Base-by-base conservation (phyloP, 2,888 invertebrate genomes). In the Nephrotoma flavescens region DNA sequence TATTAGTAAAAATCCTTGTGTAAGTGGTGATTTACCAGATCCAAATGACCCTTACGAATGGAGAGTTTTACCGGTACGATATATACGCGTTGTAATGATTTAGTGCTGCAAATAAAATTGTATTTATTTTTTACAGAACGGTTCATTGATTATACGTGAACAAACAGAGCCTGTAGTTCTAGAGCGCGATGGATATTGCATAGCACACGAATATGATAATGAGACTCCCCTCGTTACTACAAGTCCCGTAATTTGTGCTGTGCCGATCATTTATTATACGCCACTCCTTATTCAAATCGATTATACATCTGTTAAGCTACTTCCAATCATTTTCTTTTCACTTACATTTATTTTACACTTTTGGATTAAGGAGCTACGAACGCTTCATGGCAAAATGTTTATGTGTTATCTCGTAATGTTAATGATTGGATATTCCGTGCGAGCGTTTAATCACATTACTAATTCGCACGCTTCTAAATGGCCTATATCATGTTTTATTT, bases 281-380 rank as follows among this genome's bases (percentile, higher is more conserved):
- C 19, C 52, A 52, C 5, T 52, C n/a, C 5, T 52, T 52, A 6
- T 0, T 1, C 15, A 15, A 15, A 7, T 52, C 2, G 6, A 19
- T 52, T 52, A 71, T 31, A 9, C 71, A 31, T 19, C 31, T 9
- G 71, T 19, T 9, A 71, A 31, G 19, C 4, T 71, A 9, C 31
- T 71, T 19, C 31, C 71, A 9, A 31, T 71, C 4, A 31, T 71
- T 3, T 71, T 71, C 31, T 71, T 31, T 12, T 4, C 31, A 9
- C 9, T 71, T 0, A 96, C 96, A 2, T 94, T 96, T 88, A 89
- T 95, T 83, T 95, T 96, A 0, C 96, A 96, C 90, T 94, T 94
- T 4, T 90, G 94, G 85, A 93, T 96, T 87, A 95, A 95, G 0
- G 95, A 96, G 88, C 90, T 95, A 47, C 92, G 94, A 85, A 57